Base-by-base conservation (phyloP, 1,140 invertebrate genomes). In the Papilio dardanus region DNA sequence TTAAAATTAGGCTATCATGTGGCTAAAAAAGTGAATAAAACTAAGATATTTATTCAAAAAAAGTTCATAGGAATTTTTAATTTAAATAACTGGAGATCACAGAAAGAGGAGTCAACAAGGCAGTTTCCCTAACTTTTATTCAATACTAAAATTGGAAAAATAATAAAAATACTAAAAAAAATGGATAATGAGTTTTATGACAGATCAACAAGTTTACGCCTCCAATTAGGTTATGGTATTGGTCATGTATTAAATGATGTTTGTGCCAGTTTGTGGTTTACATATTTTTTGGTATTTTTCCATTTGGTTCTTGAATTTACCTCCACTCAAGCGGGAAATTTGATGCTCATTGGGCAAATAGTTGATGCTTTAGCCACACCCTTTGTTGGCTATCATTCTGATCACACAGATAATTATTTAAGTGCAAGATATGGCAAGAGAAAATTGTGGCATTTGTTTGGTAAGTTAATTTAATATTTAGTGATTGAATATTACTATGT, bases 261-360 rank as follows among this genome's bases (percentile, higher is more conserved):
- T 6, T 99, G 98, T 94, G 97, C 98, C 40, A 97, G 97, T 66
- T 97, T 99, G 95, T 99, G 99, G 99, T 99, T 99, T 89, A 98
- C 97, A 0, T 99, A 99, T 93, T 94, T 99, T n/a, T 94, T 99
- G 79, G 96, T 99, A 21, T 99, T 96, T 92, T 97, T 99, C 86
- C 97, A 99, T 87, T 95, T 97, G 84, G 97, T 99, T 2, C 92
- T 98, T 35, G 93, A 95, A 79, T 97, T 99, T 88, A 94, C 95
- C 87, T 96, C 96, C 80, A 93, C 94, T 12, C 93, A 96, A 83
- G 96, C 98, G 2, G 98, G 98, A 33, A 90, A 95, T 62, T 87
- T 99, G 74, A 94, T 99, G 85, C 93, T 99, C 12, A 95, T 98
- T 75, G 98, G 98, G 12, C 98, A 99, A 94, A 87, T 99, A 37